Base-by-base conservation (phyloP, 2,797 vertebrate species). In the Leuciscus waleckii region DNA sequence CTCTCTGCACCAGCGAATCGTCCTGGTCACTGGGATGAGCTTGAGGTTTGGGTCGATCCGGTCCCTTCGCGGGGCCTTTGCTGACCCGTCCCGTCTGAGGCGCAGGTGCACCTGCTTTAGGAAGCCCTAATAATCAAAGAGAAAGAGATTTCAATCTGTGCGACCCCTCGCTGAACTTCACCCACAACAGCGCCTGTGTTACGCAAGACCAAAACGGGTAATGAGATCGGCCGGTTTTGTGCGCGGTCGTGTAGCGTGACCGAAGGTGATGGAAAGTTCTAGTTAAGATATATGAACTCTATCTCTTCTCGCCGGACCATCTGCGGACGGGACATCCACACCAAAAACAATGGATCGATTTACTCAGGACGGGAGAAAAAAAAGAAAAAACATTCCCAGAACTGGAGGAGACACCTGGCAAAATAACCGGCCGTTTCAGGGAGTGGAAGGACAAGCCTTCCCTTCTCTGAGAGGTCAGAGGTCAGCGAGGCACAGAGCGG, bases 1-100 rank as follows among this genome's bases (percentile, higher is more conserved):
- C 98, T 87, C 95, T 95, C 92, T 99, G 98, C 90, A 99, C 97
- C 88, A 99, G 87, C 0, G 96, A 96, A 90, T 98, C 67, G 11
- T 79, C 96, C 79, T 97, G 95, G 83, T 98, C 97, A 39, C 94
- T 91, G 0, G 95, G 96, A 81, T 95, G 95, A 13, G 95, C 92
- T 46, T 95, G 92, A 0, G 94, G 90, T 0, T 39, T 87, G 2
- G 92, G 90, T 5, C 94, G 95, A 5, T 93, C 92, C 0, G 91
- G 92, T 69, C 90, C 94, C 91, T 89, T 94, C 23, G 93, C 87
- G 39, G 78, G 54, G 26, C 90, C 93, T 91, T 89, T 94, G 68
- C 94, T 90, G 68, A 96, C 92, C 91, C 93, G 96, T 83, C 97
- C 93, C 92, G 87, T 7, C 23, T 89, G 87, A 3, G 74, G 83